These are phyloP conservation scores for Cyphomyrmex costatus DNA, from an alignment of 1,140 invertebrate species.

Conservation along the genomic window DNA sequence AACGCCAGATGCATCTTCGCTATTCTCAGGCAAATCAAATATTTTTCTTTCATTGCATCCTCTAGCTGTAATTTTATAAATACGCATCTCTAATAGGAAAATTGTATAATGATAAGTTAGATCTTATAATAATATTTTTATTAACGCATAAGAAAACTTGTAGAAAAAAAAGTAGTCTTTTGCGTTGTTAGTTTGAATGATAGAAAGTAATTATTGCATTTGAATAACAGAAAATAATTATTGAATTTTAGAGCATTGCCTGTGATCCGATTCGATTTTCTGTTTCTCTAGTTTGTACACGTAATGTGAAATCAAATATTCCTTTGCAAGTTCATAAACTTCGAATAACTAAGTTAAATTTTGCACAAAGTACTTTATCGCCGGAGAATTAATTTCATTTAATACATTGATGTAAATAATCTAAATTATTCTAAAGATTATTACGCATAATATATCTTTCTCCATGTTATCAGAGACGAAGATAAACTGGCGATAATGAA, in stretches of 20 bases:
- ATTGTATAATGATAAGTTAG: neutral
- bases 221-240: neutral
- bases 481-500: neutral
- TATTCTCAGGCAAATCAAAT: slow-evolving; percentile 36
- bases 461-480: neutral
- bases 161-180: neutral
- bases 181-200: neutral
- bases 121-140: slow-evolving; percentile 11
- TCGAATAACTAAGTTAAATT: neutral
- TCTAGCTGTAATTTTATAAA: neutral
- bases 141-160: neutral
- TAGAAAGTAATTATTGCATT: neutral
- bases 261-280: slow-evolving; percentile 9
- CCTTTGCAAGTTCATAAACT: slow-evolving; percentile 29
- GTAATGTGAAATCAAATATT: slow-evolving; percentile 31
- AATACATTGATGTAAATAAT: slow-evolving; percentile 5
- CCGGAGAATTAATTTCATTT: neutral
- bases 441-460: neutral
- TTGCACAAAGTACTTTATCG: neutral
- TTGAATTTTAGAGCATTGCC: neutral
- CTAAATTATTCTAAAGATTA: neutral
- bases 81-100: neutral
- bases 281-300: neutral
- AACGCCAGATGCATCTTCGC: slow-evolving; percentile 48
- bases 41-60: slow-evolving; percentile 25